Evolutionary conservation across 1,140 invertebrate genomes (phyloP).

Genomic region (Drosophila biarmipes): DNA sequence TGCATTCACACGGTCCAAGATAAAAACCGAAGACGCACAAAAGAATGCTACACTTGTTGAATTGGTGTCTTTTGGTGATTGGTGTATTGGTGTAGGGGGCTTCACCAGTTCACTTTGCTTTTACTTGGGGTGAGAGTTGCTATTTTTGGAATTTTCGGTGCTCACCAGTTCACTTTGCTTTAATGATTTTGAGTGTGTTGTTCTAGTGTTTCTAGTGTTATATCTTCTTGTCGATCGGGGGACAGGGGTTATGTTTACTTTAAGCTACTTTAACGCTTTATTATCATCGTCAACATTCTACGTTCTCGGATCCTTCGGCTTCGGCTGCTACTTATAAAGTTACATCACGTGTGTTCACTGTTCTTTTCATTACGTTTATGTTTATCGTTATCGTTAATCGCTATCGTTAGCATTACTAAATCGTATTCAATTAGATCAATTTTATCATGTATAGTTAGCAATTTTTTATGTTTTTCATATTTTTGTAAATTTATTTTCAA

Average conservation of each 20-base stretch:
- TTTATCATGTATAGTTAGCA: constrained; percentile 55
- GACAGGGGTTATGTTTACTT: constrained; percentile 20
- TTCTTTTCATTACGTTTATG: constrained; percentile 67
- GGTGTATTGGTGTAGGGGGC: constrained; percentile 1
- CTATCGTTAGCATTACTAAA: constrained; percentile 60
- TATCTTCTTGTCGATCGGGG: constrained; percentile 7
- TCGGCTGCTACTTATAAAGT: constrained; percentile 75
- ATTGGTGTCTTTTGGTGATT: constrained; percentile 12
- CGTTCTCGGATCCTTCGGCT: constrained; percentile 47
- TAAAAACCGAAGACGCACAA: constrained; percentile 47
- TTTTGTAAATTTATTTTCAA: constrained; percentile 47
- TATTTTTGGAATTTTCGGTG: neutral
- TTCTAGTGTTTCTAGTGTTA: constrained; percentile 1
- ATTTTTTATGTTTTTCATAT: constrained; percentile 65
- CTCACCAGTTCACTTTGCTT: constrained; percentile 69
- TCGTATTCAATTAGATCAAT: constrained; percentile 59
- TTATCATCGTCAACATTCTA: constrained; percentile 66
- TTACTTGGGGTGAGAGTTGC: constrained; percentile 28
- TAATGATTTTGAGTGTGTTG: constrained; percentile 27
- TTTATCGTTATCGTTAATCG: constrained; percentile 45
- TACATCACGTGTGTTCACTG: constrained; percentile 82
- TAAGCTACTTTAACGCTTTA: constrained; percentile 68
- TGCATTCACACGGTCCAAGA: constrained; percentile 29
- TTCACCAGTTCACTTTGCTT: constrained; percentile 66
- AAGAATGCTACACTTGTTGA: constrained; percentile 47